These are phyloP conservation scores for Elephantulus edwardii DNA, from an alignment of 2,113 vertebrate genomes.

Conservation along the genomic window DNA sequence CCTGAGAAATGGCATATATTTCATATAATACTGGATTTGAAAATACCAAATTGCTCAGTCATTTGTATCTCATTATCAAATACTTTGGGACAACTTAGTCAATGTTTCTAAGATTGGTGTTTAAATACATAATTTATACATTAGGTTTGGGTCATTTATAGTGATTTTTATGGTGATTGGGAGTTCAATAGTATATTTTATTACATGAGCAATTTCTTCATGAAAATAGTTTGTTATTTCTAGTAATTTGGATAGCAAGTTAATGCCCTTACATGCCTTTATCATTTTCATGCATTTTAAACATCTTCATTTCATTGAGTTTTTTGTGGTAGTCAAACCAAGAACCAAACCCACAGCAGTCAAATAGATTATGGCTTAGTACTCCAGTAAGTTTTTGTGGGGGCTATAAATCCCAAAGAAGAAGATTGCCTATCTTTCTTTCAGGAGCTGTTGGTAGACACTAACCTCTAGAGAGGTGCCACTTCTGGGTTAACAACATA, in stretches of 20 bases:
- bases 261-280: background rate
- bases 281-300: background rate
- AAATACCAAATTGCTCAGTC: background rate
- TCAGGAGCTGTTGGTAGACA: too few relatives aligned
- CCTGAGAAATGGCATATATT: background rate
- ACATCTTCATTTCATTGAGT: background rate
- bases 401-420: too few relatives aligned
- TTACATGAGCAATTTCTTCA: background rate
- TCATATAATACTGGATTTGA: background rate
- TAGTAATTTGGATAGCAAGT: background rate
- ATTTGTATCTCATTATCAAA: background rate
- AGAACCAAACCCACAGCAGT: too few relatives aligned
- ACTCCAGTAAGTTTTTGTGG: too few relatives aligned
- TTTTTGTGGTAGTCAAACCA: too few relatives aligned
- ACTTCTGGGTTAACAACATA: too few relatives aligned
- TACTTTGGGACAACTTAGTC: background rate
- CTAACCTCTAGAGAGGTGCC: too few relatives aligned
- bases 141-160: background rate
- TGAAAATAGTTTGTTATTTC: background rate
- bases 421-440: too few relatives aligned
- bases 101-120: background rate
- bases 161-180: background rate
- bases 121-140: background rate
- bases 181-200: background rate
- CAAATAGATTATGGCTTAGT: too few relatives aligned